Conservation (phyloP, 2,797 vertebrate genomes). For the Coregonus ussuriensis region DNA sequence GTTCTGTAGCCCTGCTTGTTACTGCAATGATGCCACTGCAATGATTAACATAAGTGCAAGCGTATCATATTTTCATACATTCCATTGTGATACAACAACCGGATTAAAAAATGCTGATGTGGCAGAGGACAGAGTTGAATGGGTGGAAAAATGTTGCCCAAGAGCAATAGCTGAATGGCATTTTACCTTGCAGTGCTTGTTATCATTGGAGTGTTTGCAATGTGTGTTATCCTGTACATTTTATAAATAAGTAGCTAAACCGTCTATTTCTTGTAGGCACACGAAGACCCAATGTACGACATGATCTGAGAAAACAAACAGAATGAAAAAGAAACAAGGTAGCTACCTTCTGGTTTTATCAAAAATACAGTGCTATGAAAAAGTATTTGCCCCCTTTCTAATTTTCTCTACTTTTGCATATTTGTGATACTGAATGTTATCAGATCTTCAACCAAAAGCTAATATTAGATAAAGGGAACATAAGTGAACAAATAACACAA, state of each 20-base stretch:
- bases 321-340: slow-evolving; percentile 94
- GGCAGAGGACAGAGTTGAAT: not conserved
- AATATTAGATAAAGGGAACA: too few relatives aligned
- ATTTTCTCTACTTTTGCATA: too few relatives aligned
- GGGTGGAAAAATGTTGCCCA: slow-evolving; percentile 10
- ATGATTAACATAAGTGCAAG: slow-evolving; percentile 66
- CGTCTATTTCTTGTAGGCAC: slow-evolving; percentile 77
- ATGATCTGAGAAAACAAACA: slow-evolving; percentile 92
- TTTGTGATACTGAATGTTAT: too few relatives aligned
- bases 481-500: too few relatives aligned
- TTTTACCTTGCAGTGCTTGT: not conserved
- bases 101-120: slow-evolving; percentile 36
- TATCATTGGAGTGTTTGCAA: not conserved
- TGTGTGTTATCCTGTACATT: not conserved
- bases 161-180: not conserved
- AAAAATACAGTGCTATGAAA: not conserved
- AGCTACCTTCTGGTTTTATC: slow-evolving; percentile 7
- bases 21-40: slow-evolving; percentile 48
- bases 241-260: not conserved
- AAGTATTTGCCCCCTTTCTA: too few relatives aligned
- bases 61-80: slow-evolving; percentile 41
- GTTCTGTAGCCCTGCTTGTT: not conserved
- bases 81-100: slow-evolving; percentile 27
- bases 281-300: slow-evolving; percentile 98
- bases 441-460: too few relatives aligned